These are phyloP conservation scores for Phaonia tiefii DNA, from an alignment of 2,888 invertebrate genomes.

Conservation along the genomic window DNA sequence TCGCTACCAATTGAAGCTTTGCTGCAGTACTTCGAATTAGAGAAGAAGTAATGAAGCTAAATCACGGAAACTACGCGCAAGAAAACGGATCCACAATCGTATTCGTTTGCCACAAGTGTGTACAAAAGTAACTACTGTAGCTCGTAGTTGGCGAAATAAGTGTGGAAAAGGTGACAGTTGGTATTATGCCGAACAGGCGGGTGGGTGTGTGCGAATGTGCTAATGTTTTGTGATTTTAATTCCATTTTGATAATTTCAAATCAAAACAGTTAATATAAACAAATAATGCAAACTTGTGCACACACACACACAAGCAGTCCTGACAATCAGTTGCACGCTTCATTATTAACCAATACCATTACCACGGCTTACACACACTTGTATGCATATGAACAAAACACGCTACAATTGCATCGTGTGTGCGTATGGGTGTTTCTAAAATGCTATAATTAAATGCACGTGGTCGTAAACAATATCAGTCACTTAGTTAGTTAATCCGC, in stretches of 20 bases:
- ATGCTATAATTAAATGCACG: conserved; percentile 63
- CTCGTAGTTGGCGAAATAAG: too few relatives aligned
- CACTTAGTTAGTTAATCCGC: background rate
- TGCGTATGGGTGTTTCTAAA: conserved; percentile 18
- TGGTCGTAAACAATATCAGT: conserved; percentile 59
- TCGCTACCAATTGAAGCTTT: too few relatives aligned
- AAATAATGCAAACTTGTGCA: conserved; percentile 37
- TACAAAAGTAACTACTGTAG: too few relatives aligned
- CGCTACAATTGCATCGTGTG: too few relatives aligned
- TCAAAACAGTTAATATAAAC: conserved; percentile 60
- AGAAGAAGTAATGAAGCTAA: too few relatives aligned
- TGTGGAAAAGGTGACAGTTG: too few relatives aligned
- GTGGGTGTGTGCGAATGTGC: conserved; percentile 50
- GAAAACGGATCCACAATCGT: too few relatives aligned
- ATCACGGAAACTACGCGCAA: too few relatives aligned
- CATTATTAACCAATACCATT: conserved; percentile 28
- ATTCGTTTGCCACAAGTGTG: too few relatives aligned
- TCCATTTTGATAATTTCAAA: conserved; percentile 61
- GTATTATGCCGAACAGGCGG: background rate
- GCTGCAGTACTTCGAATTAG: too few relatives aligned
- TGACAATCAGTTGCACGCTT: background rate
- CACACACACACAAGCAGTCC: conserved; percentile 14
- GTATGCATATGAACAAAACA: conserved; percentile 23
- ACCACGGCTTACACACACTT: background rate
- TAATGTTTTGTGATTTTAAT: conserved; percentile 61